Conservation (phyloP, 2,888 invertebrate species). For the Drosophila phalerata region DNA sequence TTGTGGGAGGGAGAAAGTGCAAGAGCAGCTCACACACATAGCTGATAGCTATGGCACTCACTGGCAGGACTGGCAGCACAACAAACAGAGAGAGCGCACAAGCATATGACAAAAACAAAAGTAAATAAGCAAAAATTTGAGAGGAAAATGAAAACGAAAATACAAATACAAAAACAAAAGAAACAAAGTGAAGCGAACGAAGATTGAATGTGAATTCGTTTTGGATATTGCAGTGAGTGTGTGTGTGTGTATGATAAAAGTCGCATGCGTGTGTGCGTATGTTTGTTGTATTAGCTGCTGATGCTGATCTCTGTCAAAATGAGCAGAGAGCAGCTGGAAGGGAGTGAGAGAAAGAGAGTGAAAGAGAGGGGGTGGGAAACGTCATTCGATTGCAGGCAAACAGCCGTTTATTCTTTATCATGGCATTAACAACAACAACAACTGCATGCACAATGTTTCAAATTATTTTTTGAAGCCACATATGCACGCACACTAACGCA, state of each 20-base stretch:
- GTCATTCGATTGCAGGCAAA: slow-evolving; percentile 51
- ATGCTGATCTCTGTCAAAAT: slow-evolving; percentile 51
- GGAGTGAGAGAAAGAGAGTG: slow-evolving; percentile 2
- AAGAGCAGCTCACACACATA: not conserved
- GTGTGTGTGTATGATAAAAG: slow-evolving; percentile 37
- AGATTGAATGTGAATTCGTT: slow-evolving; percentile 57
- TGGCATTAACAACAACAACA: slow-evolving; percentile 28
- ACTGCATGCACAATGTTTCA: slow-evolving; percentile 51
- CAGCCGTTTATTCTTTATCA: slow-evolving; percentile 74
- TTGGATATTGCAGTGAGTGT: slow-evolving; percentile 24
- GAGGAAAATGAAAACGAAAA: slow-evolving; percentile 40
- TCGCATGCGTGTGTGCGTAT: slow-evolving; percentile 12
- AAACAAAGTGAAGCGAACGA: slow-evolving; percentile 31
- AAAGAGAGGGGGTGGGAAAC: slow-evolving; percentile 44
- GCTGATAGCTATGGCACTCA: slow-evolving; percentile 21
- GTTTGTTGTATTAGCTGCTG: slow-evolving; percentile 37
- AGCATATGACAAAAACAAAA: slow-evolving; percentile 27
- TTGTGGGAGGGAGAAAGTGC: not conserved
- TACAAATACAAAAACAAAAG: slow-evolving; percentile 21
- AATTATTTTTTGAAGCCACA: slow-evolving; percentile 63
- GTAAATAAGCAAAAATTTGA: slow-evolving; percentile 40
- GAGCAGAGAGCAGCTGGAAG: slow-evolving; percentile 15
- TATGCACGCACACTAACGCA: slow-evolving; percentile 39
- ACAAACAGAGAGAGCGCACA: slow-evolving; percentile 7
- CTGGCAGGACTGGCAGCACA: slow-evolving; percentile 19